Evolutionary conservation across 2,797 vertebrate species (phyloP), one percentile per base, ranked within the genome.

Genomic region (Characodon lateralis): DNA sequence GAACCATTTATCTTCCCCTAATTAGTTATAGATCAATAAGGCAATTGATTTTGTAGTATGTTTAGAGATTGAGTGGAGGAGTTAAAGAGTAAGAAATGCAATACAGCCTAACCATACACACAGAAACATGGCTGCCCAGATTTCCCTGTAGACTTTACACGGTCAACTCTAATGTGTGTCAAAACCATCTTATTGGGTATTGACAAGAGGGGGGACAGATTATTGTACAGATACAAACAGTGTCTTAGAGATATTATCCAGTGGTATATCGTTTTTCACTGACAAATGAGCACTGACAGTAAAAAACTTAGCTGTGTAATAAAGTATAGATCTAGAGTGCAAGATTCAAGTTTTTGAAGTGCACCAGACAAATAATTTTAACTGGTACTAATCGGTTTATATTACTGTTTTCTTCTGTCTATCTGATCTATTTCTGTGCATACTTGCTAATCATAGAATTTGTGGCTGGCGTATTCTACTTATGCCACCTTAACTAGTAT

Each of bases 1-100:
- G 84, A 91, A 92, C 91, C 93, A 94, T 96, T 96, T 94, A 95
- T 96, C 95, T 95, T 94, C 80, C 82, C 82, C 92, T 95, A 96
- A 96, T 96, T 96, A 95, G 95, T 93, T 91, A 91, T 91, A 91
- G 94, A 96, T 96, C 95, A 94, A 96, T 96, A 94, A 88, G 74
- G 82, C 94, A 93, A 96, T 96, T 95, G 95, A 96, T 96, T 96
- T 95, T 95, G 92, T 90, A 91, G 90, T 91, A 87, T 90, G 89
- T 92, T 83, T 73, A 26, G 86, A 94, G 92, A 94, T 93, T 92
- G 91, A 87, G 85, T 78, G 82, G 85, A 88, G 89, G 90, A 93
- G 90, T 92, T 92, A 94, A 92, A 91, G 93, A 85, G 92, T 92
- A 86, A 90, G 92, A 91, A 92, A 89, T 89, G 89, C 91, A 91